Percentiles rank a stretch among this genome's conserved stretches.
phyloP scores from a whole-genome alignment of 2,113 vertebrate species.

The Nannospalax galili region DNA sequence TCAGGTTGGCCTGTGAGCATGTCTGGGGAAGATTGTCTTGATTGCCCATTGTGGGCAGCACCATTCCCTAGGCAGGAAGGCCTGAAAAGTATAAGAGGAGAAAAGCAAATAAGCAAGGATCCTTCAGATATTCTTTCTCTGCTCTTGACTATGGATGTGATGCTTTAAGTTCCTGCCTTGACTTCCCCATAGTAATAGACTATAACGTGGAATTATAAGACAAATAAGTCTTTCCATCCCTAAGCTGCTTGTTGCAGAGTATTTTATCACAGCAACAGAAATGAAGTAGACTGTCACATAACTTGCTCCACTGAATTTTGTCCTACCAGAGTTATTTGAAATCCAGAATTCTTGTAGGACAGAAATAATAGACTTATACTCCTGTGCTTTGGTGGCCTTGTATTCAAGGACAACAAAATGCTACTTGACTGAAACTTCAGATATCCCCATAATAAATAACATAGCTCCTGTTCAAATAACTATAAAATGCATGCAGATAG shows the following conservation, averaged over 20 bases:
- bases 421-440: constrained; percentile 39
- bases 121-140: neutral
- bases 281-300: neutral
- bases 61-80: neutral
- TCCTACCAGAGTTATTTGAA: neutral
- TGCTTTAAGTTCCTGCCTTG: neutral
- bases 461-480: neutral
- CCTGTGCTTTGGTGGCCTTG: neutral
- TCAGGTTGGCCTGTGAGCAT: neutral
- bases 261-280: neutral
- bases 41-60: neutral
- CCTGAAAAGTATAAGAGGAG: too few relatives aligned
- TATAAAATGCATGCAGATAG: neutral
- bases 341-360: neutral
- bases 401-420: constrained; percentile 7
- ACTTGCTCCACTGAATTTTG: neutral
- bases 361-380: neutral
- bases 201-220: neutral
- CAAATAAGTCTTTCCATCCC: neutral
- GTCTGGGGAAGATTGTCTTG: neutral
- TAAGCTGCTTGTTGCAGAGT: neutral
- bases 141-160: neutral
- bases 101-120: too few relatives aligned
- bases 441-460: neutral
- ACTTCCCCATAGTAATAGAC: neutral